Evolutionary conservation across 2,888 invertebrate species (phyloP).

Genomic region (Osedax frankpressi): DNA sequence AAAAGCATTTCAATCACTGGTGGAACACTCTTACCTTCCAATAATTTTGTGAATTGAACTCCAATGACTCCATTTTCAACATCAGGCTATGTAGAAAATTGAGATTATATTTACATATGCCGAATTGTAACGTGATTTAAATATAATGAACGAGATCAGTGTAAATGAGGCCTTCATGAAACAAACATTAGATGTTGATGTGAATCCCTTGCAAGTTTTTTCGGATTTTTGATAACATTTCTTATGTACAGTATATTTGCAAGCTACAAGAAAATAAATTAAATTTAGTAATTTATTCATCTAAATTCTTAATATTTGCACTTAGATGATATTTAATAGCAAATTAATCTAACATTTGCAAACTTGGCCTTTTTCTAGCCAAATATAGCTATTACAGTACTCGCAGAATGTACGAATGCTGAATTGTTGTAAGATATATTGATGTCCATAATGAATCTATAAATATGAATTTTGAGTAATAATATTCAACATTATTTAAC

Average conservation of each 20-base stretch:
- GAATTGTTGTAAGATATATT: constrained; percentile 74
- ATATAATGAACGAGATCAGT: too few species aligned
- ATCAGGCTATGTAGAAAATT: too few species aligned
- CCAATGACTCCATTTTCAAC: constrained; percentile 56
- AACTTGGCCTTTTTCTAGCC: constrained; percentile 79
- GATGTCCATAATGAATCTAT: constrained; percentile 64
- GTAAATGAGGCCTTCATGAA: too few species aligned
- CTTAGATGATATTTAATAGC: too few species aligned
- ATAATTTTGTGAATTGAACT: constrained; percentile 61
- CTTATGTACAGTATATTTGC: constrained; percentile 83
- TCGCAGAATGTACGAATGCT: constrained; percentile 93
- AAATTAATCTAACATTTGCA: constrained; percentile 57
- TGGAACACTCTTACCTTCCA: constrained; percentile 60
- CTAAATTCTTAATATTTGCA: too few species aligned
- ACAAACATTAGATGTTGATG: too few species aligned
- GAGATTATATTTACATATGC: too few species aligned
- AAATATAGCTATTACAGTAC: constrained; percentile 78
- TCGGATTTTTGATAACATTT: constrained; percentile 71
- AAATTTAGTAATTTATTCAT: too few species aligned
- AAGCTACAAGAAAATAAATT: constrained; percentile 55
- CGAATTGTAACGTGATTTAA: too few species aligned
- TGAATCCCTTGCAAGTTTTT: constrained; percentile 36
- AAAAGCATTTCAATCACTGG: constrained; percentile 75
- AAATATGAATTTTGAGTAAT: not conserved
- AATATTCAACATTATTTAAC: too few species aligned